Conservation (phyloP, 2,113 vertebrate genomes). For the Ginglymostoma cirratum region DNA sequence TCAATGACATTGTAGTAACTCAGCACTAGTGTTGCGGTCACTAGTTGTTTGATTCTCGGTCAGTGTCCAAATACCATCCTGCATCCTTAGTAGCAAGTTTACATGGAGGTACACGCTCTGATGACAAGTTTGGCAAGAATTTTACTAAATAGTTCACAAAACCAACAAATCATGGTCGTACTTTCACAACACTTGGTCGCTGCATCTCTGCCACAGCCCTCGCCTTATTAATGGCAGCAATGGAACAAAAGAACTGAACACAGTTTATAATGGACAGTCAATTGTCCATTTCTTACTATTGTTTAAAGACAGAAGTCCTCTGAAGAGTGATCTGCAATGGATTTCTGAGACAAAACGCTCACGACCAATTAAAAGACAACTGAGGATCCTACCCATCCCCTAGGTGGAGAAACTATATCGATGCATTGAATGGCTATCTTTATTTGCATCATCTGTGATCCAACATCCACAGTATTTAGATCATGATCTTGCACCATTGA, state of each 20-base stretch:
- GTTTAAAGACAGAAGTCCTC: background rate
- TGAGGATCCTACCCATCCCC: background rate
- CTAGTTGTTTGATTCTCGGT: too few species aligned
- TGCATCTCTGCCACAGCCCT: too few species aligned
- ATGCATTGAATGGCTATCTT: background rate
- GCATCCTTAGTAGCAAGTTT: too few species aligned
- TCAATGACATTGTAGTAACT: too few species aligned
- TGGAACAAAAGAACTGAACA: background rate
- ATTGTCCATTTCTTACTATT: background rate
- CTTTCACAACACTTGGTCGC: too few species aligned
- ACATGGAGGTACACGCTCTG: too few species aligned
- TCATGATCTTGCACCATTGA: too few species aligned
- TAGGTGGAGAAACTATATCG: background rate
- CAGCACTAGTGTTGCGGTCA: too few species aligned
- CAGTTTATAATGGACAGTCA: background rate
- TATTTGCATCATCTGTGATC: background rate
- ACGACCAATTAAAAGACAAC: background rate
- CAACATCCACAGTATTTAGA: background rate
- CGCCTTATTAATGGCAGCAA: background rate
- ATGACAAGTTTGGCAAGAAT: too few species aligned
- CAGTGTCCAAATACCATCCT: too few species aligned
- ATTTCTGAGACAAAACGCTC: background rate
- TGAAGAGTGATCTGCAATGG: background rate
- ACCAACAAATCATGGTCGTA: too few species aligned
- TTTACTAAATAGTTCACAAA: too few species aligned